Percentiles rank a stretch among this genome's conserved stretches.
Conservation (phyloP, 2,888 invertebrate genomes). For the Gisinianus flammeolus region DNA sequence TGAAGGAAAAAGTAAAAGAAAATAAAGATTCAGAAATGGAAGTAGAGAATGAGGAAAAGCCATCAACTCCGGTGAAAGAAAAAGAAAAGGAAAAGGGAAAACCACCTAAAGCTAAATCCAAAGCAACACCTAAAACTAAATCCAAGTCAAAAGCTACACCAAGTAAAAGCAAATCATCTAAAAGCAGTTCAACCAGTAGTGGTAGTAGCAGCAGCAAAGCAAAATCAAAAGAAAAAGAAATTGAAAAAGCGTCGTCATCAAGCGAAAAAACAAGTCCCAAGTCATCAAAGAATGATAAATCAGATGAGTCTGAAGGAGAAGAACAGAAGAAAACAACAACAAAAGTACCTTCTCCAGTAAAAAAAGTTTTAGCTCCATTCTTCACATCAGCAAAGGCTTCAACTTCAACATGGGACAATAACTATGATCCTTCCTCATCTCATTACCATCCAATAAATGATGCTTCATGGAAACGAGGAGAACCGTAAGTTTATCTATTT, state of each 20-base stretch:
- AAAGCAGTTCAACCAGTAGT: not conserved
- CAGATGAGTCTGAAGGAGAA: not conserved
- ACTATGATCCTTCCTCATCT: slow-evolving; percentile 74
- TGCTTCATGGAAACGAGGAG: slow-evolving; percentile 78
- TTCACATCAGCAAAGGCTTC: no score
- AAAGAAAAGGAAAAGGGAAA: not conserved
- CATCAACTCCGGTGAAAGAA: not conserved
- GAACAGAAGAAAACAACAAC: not conserved
- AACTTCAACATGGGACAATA: slow-evolving; percentile 60
- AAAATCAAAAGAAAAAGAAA: not conserved
- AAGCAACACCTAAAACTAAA: not conserved
- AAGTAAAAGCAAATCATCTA: slow-evolving; percentile 19
- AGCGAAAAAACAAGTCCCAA: slow-evolving; percentile 35
- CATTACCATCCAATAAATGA: slow-evolving; percentile 83
- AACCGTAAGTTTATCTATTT: slow-evolving; percentile 67
- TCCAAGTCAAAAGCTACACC: slow-evolving; percentile 15
- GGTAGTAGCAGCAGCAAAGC: not conserved
- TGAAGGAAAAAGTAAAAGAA: slow-evolving; percentile 10
- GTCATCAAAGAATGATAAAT: no score
- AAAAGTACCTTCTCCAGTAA: not conserved
- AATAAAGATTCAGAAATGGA: slow-evolving; percentile 24
- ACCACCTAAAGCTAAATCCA: not conserved
- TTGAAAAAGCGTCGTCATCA: not conserved
- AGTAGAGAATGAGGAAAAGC: slow-evolving; percentile 19
- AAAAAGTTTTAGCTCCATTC: no score